Evolutionary conservation across 2,113 vertebrate genomes (phyloP).

Genomic region (Eudyptes chrysolophus): DNA sequence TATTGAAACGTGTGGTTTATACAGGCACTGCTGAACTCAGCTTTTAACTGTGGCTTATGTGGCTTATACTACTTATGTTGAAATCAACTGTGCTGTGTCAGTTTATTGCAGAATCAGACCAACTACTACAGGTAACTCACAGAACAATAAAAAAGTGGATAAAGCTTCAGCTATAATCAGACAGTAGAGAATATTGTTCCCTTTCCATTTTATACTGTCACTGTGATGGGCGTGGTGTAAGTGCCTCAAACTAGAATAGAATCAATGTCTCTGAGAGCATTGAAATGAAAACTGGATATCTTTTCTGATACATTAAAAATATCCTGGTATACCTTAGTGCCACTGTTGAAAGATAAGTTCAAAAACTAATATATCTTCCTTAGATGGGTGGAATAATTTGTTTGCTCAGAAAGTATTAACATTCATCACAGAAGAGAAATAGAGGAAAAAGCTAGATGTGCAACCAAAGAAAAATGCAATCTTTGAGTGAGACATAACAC

Average conservation of each 20-base stretch:
- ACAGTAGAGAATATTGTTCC: not conserved
- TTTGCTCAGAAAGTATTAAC: not conserved
- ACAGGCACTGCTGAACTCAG: not conserved
- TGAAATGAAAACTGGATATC: not conserved
- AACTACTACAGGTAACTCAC: not conserved
- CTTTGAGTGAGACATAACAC: not conserved
- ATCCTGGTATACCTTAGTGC: not conserved
- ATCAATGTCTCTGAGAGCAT: not conserved
- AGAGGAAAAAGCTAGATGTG: not conserved
- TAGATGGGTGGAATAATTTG: not conserved
- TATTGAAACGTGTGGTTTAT: fast-evolving
- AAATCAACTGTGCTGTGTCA: not conserved
- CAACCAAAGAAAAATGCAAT: not conserved
- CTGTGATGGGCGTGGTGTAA: not conserved
- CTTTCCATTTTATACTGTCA: not conserved
- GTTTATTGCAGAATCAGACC: not conserved
- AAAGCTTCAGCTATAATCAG: not conserved
- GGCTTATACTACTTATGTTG: not conserved
- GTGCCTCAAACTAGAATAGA: not conserved
- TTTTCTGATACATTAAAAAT: not conserved
- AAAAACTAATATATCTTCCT: not conserved
- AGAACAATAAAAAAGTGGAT: not conserved
- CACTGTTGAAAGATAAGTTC: not conserved
- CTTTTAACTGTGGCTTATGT: not conserved
- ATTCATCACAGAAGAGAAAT: not conserved